Evolutionary conservation across 2,888 invertebrate genomes (phyloP), one percentile per base, ranked within the genome.

Genomic region (Eupsilia transversa): DNA sequence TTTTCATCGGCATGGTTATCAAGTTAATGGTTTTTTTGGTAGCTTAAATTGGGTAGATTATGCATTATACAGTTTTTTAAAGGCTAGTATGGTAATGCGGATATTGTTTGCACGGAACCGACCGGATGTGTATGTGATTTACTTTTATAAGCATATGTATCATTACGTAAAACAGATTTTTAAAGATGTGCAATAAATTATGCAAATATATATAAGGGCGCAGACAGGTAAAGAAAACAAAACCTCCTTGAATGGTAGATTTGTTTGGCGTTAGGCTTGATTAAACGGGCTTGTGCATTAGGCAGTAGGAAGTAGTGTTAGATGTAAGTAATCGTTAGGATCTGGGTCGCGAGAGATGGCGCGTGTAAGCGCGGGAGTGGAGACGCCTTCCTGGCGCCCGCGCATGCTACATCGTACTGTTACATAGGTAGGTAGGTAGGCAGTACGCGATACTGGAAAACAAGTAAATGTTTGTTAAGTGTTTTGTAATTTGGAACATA

Each of bases 381-480:
- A 82, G 92, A 88, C 92, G 92, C 90, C 93, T 93, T 93, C 93
- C 93, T 91, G 92, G 91, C 92, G 90, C 81, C 83, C 43, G 74
- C 79, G 69, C 83, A 70, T 57, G 49, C 57, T 61, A n/a, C 54
- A 12, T 33, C 41, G 61, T 63, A 52, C 38, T 49, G 41, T n/a
- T 64, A 35, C n/a, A 20, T 65, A 54, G 65, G 27, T 61, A 60
- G 35, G 57, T 54, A n/a, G 46, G 52, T 72, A n/a, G n/a, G n/a
- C 6, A 70, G 35, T 33, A 14, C 27, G 14, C 43, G n/a, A 57
- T 71, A 41, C 33, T 1, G 33, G 30, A 38, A 71, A 49, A 54
- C 33, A 71, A 64, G 33, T 46, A 12, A 57, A 80, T 67, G 43
- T 57, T 57, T 56, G n/a, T 69, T 52, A 6, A n/a, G n/a, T 30